Conservation (phyloP, 2,113 vertebrate species). For the Clupea harengus region DNA sequence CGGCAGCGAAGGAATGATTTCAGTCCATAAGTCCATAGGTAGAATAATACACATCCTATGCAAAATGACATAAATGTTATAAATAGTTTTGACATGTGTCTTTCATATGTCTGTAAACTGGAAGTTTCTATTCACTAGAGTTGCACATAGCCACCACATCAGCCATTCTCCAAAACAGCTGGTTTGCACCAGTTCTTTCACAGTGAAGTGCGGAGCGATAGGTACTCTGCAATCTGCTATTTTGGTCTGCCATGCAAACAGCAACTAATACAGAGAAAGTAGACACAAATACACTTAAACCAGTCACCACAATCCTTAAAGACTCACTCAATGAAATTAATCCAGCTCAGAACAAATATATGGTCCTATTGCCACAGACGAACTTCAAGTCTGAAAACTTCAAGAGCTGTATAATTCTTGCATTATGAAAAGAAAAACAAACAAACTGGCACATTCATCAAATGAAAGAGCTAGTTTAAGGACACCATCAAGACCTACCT, state of each 20-base stretch:
- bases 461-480: conserved; percentile 1
- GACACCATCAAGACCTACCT: conserved; percentile 59
- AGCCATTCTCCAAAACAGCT: conserved; percentile 44
- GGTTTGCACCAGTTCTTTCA: conserved; percentile 37
- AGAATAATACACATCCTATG: not conserved
- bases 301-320: not conserved
- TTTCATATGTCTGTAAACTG: not conserved
- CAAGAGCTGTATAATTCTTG: not conserved
- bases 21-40: not conserved
- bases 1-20: not conserved
- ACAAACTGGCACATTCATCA: not conserved
- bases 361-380: not conserved
- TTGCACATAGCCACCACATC: conserved; percentile 19
- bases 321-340: not conserved
- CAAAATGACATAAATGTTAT: not conserved
- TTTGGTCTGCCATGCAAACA: conserved; percentile 60
- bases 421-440: conserved; percentile 8
- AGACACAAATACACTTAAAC: conserved; percentile 17
- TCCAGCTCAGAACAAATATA: not conserved
- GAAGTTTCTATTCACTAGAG: not conserved
- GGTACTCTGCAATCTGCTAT: conserved; percentile 52
- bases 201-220: conserved; percentile 39
- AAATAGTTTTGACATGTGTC: not conserved
- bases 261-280: conserved; percentile 46
- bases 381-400: not conserved